Evolutionary conservation across 2,888 invertebrate species (phyloP).

Genomic region (Drosophila infuscata): DNA sequence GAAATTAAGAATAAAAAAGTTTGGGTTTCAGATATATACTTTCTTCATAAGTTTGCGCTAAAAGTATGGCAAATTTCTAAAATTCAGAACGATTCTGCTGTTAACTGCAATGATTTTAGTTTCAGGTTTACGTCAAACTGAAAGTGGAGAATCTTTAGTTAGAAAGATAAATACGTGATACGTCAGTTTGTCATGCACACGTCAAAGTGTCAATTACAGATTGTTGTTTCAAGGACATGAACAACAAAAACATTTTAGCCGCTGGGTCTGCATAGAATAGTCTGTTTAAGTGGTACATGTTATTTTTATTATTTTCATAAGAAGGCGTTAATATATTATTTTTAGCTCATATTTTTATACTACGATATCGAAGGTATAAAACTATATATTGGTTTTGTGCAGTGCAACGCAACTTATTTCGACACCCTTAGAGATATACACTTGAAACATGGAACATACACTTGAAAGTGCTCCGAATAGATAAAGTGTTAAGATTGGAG

Average conservation of each 20-base stretch:
- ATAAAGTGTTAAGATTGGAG: too few species aligned
- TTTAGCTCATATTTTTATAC: not conserved
- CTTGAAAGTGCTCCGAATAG: not conserved
- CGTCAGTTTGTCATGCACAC: not conserved
- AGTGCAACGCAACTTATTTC: not conserved
- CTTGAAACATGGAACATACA: not conserved
- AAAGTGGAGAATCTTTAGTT: not conserved
- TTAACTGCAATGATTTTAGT: not conserved
- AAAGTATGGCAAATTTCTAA: not conserved
- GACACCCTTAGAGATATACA: not conserved
- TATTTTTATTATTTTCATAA: not conserved
- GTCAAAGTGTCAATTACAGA: constrained; percentile 2
- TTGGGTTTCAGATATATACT: too few species aligned
- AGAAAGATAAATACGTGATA: not conserved
- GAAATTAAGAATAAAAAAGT: too few species aligned
- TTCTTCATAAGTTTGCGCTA: too few species aligned
- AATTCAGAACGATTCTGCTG: not conserved
- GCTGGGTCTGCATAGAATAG: not conserved
- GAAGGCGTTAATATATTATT: not conserved
- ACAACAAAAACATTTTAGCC: not conserved
- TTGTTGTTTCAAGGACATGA: not conserved
- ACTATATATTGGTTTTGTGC: not conserved
- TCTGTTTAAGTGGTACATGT: not conserved
- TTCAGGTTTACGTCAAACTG: not conserved
- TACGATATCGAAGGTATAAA: not conserved